Percentiles rank a stretch among this genome's conserved stretches.
Evolutionary conservation across 2,797 vertebrate genomes (phyloP).

Genomic region (Phalloptychus januarius): DNA sequence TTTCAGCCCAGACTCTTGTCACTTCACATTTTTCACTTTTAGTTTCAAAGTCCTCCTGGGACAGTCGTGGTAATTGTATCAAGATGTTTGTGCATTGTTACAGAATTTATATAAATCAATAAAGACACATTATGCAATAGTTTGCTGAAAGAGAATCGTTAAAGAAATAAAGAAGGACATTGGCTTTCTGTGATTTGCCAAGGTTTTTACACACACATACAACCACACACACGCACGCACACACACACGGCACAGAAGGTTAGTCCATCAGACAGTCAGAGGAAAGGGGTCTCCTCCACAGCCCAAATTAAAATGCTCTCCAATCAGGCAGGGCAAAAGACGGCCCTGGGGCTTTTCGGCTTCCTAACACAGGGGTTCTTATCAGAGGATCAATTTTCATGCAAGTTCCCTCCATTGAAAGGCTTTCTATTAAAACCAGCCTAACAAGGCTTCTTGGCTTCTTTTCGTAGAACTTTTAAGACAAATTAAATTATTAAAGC

Average conservation of each 20-base stretch:
- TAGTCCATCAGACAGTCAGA: slow-evolving; percentile 17
- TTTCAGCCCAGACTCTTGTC: not conserved
- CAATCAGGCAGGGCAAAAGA: slow-evolving; percentile 74
- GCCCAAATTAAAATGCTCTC: slow-evolving; percentile 72
- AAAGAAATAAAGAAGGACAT: not conserved
- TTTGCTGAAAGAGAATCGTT: not conserved
- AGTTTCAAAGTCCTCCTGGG: not conserved
- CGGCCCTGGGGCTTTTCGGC: slow-evolving; percentile 70
- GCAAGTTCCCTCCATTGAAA: slow-evolving; percentile 67
- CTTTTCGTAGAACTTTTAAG: slow-evolving; percentile 21
- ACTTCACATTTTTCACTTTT: slow-evolving; percentile 7
- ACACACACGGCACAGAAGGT: not conserved
- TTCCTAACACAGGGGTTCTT: slow-evolving; percentile 75
- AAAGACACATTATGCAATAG: slow-evolving; percentile 3
- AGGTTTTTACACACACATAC: not conserved
- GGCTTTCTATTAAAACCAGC: slow-evolving; percentile 61
- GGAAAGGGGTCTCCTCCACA: slow-evolving; percentile 34
- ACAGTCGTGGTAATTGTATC: slow-evolving; percentile 1
- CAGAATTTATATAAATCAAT: slow-evolving; percentile 7
- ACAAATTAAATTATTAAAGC: slow-evolving; percentile 42
- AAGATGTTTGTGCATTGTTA: slow-evolving; percentile 3
- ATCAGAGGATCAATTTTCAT: slow-evolving; percentile 80
- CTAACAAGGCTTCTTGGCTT: slow-evolving; percentile 20
- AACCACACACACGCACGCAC: not conserved
- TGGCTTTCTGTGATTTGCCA: not conserved